Evolutionary conservation across 2,113 vertebrate species (phyloP), one percentile per base, ranked within the genome.

Genomic region (Notothenia coriiceps): DNA sequence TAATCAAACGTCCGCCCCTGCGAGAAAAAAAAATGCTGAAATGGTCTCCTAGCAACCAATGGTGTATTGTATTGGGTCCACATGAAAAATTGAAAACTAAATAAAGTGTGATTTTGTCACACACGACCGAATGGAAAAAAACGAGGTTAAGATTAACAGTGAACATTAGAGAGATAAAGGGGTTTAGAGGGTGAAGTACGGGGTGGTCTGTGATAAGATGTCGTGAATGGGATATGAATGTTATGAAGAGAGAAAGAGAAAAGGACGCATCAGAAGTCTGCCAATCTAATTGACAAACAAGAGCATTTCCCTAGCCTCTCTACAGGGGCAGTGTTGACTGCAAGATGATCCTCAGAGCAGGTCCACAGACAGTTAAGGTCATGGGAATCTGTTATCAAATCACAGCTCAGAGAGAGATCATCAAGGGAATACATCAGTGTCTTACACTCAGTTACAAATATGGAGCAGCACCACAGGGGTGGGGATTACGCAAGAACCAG

Each of bases 21-120:
- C 54, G 13, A 29, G 13, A 29, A 63, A 35, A 69, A 84, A 84
- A 82, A 85, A 88, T 57, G 74, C 90, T 88, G 65, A 88, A 85
- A 92, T 81, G 86, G 94, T 95, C 92, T 92, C 93, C 89, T 94
- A 94, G 93, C 93, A 94, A 95, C 94, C 86, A 68, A 76, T 85
- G 74, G 56, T 88, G 80, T 91, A 22, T 22, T 22, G 86, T 89
- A 90, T 86, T 88, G 82, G 85, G 65, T 81, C 63, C 70, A 88
- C 85, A 90, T 83, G 79, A 92, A 86, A 90, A 89, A 86, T 78
- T 62, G 76, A 88, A 46, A 91, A 90, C 84, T 83, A 90, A 88
- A 89, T 55, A 80, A 29, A 35, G 72, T 33, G 76, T 60, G 76
- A 11, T 43, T 72, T 70, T 77, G 70, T 61, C 56, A 3, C 68